phyloP scores from a whole-genome alignment of 2,888 invertebrate species.

The Physocephala rufipes region DNA sequence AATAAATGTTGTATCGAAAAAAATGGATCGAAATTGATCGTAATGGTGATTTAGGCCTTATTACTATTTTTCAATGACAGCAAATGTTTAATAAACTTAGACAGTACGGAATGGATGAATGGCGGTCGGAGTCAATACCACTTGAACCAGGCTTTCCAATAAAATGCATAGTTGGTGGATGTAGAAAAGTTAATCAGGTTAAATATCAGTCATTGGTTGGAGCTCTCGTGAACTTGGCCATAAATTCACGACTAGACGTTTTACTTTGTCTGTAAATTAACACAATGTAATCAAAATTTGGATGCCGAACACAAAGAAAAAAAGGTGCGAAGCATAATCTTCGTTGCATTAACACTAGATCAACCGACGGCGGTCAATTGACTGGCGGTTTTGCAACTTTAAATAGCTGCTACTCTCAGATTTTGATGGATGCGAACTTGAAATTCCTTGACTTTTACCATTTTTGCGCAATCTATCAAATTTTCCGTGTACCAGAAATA shows the following conservation, averaged over 20 bases:
- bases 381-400: no score
- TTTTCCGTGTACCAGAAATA: no score
- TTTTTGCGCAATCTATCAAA: no score
- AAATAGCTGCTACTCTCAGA: no score
- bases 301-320: conserved; percentile 41
- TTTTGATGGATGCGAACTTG: no score
- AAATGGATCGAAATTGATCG: conserved; percentile 38
- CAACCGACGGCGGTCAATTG: no score
- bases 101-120: conserved; percentile 33
- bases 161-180: no score
- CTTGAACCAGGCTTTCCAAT: conserved; percentile 28
- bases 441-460: no score
- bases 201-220: conserved; percentile 36
- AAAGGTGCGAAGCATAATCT: conserved; percentile 41
- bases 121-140: conserved; percentile 27
- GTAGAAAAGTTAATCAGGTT: conserved; percentile 20
- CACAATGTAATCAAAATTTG: conserved; percentile 43
- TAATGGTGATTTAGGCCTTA: conserved; percentile 35
- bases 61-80: conserved; percentile 30
- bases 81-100: conserved; percentile 17
- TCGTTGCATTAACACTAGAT: conserved; percentile 42
- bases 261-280: conserved; percentile 38
- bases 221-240: conserved; percentile 33
- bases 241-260: conserved; percentile 39
- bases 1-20: neutral